Evolutionary conservation across 2,797 vertebrate species (phyloP).

Genomic region (Apogon talboti): DNA sequence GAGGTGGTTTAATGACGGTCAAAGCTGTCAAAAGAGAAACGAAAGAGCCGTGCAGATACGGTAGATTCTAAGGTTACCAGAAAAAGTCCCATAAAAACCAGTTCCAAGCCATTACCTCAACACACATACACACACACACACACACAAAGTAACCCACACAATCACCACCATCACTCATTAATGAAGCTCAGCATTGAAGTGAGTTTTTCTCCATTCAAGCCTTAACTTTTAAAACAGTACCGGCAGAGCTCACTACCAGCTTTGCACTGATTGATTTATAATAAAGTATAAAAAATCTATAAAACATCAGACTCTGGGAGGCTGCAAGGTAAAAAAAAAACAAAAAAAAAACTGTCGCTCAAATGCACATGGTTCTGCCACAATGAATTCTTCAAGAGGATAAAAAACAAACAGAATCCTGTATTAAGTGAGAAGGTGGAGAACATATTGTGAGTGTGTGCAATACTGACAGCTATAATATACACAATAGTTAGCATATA

Average conservation of each 20-base stretch:
- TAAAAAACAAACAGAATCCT: constrained; percentile 19
- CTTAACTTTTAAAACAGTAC: constrained; percentile 23
- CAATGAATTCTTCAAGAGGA: constrained; percentile 43
- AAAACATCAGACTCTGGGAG: constrained; percentile 42
- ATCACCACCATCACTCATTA: constrained; percentile 44
- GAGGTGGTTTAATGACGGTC: constrained; percentile 41
- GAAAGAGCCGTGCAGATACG: constrained; percentile 35
- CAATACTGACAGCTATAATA: constrained; percentile 14
- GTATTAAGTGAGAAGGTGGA: constrained; percentile 17
- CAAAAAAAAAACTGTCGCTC: constrained; percentile 40
- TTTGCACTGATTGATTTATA: constrained; percentile 54
- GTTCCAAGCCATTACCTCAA: constrained; percentile 29
- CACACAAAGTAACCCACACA: constrained; percentile 9
- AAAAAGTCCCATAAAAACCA: constrained; percentile 70
- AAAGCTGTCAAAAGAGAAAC: constrained; percentile 48
- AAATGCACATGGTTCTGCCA: constrained; percentile 32
- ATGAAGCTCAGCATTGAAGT: constrained; percentile 33
- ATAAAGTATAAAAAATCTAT: constrained; percentile 60
- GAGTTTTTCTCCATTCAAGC: constrained; percentile 35
- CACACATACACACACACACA: constrained; percentile 6
- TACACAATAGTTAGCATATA: constrained; percentile 24
- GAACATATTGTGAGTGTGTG: constrained; percentile 8
- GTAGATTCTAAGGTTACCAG: constrained; percentile 56
- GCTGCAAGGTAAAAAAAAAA: constrained; percentile 23
- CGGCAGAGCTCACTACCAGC: constrained; percentile 26